Conservation (phyloP, 2,888 invertebrate species). For the Lypha dubia region DNA sequence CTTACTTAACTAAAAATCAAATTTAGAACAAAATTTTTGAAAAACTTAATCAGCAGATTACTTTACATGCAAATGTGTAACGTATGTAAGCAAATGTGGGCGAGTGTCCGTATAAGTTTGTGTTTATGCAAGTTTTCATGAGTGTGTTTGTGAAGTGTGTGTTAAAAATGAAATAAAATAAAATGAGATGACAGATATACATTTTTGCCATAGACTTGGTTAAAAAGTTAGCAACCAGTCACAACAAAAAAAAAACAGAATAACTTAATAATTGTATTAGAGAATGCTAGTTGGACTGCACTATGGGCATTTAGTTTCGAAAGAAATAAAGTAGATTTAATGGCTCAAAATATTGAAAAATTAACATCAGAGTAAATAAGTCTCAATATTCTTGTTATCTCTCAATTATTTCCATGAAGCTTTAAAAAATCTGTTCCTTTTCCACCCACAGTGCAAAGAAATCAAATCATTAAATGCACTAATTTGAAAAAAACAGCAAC, state of each 20-base stretch:
- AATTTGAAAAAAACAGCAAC: constrained; percentile 3
- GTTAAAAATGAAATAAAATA: constrained; percentile 42
- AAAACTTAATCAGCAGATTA: constrained; percentile 73
- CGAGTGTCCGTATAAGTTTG: no score
- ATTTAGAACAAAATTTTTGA: constrained; percentile 66
- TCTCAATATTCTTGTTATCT: no score
- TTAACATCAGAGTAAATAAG: no score
- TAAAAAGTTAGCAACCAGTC: constrained; percentile 37
- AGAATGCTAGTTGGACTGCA: not conserved
- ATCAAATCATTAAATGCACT: constrained; percentile 1
- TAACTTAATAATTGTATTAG: constrained; percentile 18
- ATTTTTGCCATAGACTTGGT: constrained; percentile 51
- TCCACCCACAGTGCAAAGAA: constrained; percentile 15
- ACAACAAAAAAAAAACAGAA: constrained; percentile 27
- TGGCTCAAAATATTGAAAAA: no score
- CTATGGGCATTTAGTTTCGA: constrained; percentile 5
- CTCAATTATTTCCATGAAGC: no score
- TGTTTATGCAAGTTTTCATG: no score
- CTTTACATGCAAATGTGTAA: constrained; percentile 48
- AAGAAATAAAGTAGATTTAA: no score
- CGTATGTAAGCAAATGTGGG: not conserved
- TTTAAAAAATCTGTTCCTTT: no score
- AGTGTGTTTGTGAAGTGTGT: constrained; percentile 11
- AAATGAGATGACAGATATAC: constrained; percentile 43
- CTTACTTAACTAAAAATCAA: constrained; percentile 68